A percentile compares a stretch with the other conserved stretches of the same genome.
These are phyloP conservation scores for Aspiorhynchus laticeps DNA, from an alignment of 2,113 vertebrate species.

Conservation along the genomic window DNA sequence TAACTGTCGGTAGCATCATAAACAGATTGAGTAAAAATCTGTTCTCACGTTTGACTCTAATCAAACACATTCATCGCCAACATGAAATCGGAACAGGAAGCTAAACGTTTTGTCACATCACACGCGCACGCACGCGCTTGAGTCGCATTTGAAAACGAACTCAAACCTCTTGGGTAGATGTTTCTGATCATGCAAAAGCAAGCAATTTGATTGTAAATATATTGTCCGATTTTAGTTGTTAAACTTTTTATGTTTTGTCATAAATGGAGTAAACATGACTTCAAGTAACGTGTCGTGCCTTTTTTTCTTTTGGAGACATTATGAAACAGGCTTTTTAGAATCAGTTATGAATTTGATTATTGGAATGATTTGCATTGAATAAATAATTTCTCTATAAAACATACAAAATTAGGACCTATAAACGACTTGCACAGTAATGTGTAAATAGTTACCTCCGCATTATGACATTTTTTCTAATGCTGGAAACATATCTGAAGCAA, in stretches of 20 bases:
- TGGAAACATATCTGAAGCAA: slow-evolving; percentile 90
- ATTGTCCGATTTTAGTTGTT: slow-evolving; percentile 98
- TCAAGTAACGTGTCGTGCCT: slow-evolving; percentile 75
- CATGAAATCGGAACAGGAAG: slow-evolving; percentile 68
- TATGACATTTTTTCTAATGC: neutral
- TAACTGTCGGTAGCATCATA: slow-evolving; percentile 63
- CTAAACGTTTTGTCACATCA: slow-evolving; percentile 39
- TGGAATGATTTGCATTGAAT: neutral
- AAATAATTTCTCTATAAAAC: neutral
- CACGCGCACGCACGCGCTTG: neutral
- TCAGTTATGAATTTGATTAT: neutral
- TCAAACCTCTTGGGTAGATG: slow-evolving; percentile 62
- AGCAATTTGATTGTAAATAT: slow-evolving; percentile 94
- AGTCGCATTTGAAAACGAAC: slow-evolving; percentile 50
- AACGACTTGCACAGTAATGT: neutral
- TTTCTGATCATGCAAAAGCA: slow-evolving; percentile 75
- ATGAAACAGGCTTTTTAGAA: neutral
- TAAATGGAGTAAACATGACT: slow-evolving; percentile 97
- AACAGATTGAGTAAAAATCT: slow-evolving; percentile 64
- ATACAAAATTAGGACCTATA: neutral
- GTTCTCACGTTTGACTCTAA: slow-evolving; percentile 72
- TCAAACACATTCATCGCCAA: slow-evolving; percentile 76
- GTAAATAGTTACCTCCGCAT: neutral
- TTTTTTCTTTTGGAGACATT: slow-evolving; percentile 49
- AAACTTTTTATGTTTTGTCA: slow-evolving; percentile 99